phyloP scores from a whole-genome alignment of 2,888 invertebrate species.

The Phrixothrix hirtus region DNA sequence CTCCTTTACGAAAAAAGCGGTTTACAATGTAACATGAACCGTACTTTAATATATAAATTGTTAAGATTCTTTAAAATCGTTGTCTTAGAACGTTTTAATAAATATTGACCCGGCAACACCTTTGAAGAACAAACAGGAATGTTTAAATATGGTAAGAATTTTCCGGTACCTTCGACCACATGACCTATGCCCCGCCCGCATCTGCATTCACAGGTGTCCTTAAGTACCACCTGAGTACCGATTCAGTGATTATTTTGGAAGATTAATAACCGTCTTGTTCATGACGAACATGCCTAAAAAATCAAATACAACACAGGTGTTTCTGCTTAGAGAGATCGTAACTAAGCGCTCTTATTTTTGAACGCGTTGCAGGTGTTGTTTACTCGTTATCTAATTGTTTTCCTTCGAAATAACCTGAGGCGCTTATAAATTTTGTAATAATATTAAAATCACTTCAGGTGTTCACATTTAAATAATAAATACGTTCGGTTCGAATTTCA shows the following conservation, averaged over 20 bases:
- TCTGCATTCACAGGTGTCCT: conserved; percentile 48
- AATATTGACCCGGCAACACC: background rate
- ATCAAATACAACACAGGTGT: conserved; percentile 28
- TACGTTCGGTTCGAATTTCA: background rate
- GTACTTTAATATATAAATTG: too few relatives aligned
- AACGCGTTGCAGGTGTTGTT: background rate
- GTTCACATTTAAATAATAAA: background rate
- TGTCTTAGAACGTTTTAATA: too few relatives aligned
- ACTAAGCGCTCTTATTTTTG: conserved; percentile 7
- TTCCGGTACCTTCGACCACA: conserved; percentile 35
- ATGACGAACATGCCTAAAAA: conserved; percentile 20
- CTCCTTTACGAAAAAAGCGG: too few relatives aligned
- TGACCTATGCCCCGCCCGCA: conserved; percentile 48
- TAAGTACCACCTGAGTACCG: conserved; percentile 41
- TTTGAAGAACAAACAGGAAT: background rate
- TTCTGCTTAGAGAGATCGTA: conserved; percentile 8
- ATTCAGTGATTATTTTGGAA: conserved; percentile 32
- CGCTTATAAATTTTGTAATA: background rate
- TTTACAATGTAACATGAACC: too few relatives aligned
- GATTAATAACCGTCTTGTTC: conserved; percentile 27
- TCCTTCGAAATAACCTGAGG: background rate
- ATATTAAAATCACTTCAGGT: background rate
- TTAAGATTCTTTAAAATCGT: too few relatives aligned
- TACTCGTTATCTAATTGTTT: conserved; percentile 3
- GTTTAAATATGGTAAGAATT: conserved; percentile 3